These are phyloP conservation scores for Hephaestus fuliginosus DNA, from an alignment of 2,797 vertebrate genomes.

Conservation along the genomic window DNA sequence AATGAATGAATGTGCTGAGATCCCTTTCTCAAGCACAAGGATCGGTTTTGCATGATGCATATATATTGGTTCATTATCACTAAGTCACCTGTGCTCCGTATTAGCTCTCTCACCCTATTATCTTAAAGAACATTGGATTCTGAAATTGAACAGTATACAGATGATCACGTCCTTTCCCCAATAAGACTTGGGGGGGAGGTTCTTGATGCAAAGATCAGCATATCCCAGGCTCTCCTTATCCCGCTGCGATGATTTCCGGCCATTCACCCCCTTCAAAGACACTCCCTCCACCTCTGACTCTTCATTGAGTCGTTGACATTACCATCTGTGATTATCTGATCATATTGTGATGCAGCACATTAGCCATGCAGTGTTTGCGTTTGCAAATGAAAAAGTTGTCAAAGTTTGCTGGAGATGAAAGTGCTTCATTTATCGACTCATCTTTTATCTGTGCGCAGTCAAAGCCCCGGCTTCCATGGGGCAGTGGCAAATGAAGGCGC, in stretches of 20 bases:
- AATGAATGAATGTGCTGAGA: constrained; percentile 68
- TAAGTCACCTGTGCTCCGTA: constrained; percentile 79
- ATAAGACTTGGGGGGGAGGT: constrained; percentile 1
- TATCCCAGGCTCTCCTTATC: constrained; percentile 47
- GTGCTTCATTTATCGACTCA: constrained; percentile 74
- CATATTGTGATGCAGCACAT: constrained; percentile 55
- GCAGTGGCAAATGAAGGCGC: constrained; percentile 76
- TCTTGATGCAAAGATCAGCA: constrained; percentile 46
- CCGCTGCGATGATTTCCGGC: constrained; percentile 51
- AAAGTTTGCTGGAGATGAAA: constrained; percentile 78
- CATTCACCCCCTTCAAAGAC: constrained; percentile 64
- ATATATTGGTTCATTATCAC: constrained; percentile 87
- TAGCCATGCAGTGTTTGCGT: constrained; percentile 61
- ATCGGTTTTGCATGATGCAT: constrained; percentile 81
- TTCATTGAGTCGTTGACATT: constrained; percentile 53
- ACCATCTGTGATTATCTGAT: constrained; percentile 64
- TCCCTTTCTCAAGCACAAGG: constrained; percentile 66
- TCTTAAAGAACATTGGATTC: constrained; percentile 79
- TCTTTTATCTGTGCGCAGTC: constrained; percentile 72
- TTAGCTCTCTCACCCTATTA: constrained; percentile 78
- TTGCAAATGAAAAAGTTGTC: constrained; percentile 67
- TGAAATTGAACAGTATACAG: constrained; percentile 78
- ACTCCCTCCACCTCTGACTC: constrained; percentile 59
- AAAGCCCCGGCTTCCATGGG: constrained; percentile 64
- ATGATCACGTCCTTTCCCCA: constrained; percentile 49